phyloP scores from a whole-genome alignment of 1,140 invertebrate genomes.

The Zaprionus ornatus region DNA sequence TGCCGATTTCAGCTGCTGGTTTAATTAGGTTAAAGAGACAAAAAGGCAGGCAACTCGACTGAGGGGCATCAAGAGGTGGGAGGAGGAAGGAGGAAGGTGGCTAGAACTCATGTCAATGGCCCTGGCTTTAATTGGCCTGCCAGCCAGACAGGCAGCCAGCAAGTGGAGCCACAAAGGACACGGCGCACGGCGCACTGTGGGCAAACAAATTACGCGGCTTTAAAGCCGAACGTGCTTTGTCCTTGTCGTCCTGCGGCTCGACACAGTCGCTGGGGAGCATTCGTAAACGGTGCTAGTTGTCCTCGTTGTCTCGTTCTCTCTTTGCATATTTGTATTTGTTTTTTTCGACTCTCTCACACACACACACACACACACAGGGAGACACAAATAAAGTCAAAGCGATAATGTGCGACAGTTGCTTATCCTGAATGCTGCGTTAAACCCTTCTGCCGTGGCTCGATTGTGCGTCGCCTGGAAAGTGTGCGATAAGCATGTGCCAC shows the following conservation, averaged over 20 bases:
- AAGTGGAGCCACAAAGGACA: slow-evolving; percentile 34
- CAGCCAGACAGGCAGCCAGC: slow-evolving; percentile 28
- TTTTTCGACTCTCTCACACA: slow-evolving; percentile 27
- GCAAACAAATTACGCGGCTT: slow-evolving; percentile 79
- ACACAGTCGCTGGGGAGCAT: slow-evolving; percentile 13
- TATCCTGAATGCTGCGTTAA: slow-evolving; percentile 34
- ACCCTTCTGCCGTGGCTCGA: slow-evolving; percentile 7
- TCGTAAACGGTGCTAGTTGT: slow-evolving; percentile 27
- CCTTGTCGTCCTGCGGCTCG: slow-evolving; percentile 4
- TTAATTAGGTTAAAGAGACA: slow-evolving; percentile 79
- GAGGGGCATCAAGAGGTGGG: too few relatives aligned
- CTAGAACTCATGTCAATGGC: slow-evolving; percentile 56
- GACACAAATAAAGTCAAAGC: slow-evolving; percentile 47
- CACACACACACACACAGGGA: background rate
- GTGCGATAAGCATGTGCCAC: slow-evolving; percentile 35
- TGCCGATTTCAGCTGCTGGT: slow-evolving; percentile 36
- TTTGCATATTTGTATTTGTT: slow-evolving; percentile 70
- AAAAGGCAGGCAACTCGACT: background rate
- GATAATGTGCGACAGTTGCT: slow-evolving; percentile 60
- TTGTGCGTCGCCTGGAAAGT: background rate
- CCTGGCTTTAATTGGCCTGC: slow-evolving; percentile 55
- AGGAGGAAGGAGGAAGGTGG: background rate
- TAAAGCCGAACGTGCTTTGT: slow-evolving; percentile 53
- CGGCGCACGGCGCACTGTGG: background rate
- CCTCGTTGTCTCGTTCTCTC: slow-evolving; percentile 52